A percentile compares a stretch with the other conserved stretches of the same genome.
These are phyloP conservation scores for Haplochromis burtoni DNA, from an alignment of 2,113 vertebrate genomes.

Conservation along the genomic window DNA sequence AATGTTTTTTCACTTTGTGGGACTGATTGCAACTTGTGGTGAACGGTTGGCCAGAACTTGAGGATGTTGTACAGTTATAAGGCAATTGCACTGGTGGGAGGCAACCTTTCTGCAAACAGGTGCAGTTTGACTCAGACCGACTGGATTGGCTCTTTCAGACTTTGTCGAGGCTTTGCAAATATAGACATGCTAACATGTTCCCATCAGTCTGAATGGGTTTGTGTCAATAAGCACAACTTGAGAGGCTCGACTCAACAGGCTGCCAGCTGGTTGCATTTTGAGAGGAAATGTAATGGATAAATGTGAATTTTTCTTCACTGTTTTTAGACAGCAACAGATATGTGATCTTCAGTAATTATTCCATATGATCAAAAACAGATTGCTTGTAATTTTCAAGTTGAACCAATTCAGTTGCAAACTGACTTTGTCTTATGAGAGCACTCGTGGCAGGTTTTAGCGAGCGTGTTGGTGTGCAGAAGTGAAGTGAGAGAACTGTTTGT, in stretches of 20 bases:
- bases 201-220: neutral
- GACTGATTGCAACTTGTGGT: neutral
- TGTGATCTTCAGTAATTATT: neutral
- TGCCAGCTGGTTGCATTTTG: neutral
- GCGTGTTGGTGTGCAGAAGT: neutral
- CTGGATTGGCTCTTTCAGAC: neutral
- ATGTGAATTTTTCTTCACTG: neutral
- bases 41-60: neutral
- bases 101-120: neutral
- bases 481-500: neutral
- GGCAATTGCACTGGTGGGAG: neutral
- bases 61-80: neutral
- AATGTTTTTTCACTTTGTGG: neutral
- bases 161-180: neutral
- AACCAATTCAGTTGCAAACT: neutral
- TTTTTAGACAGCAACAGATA: neutral
- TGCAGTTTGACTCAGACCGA: neutral
- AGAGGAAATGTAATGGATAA: neutral
- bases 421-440: neutral
- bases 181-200: neutral
- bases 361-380: fast-evolving
- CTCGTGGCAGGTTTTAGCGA: fast-evolving
- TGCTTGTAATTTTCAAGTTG: neutral
- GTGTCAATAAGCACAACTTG: neutral
- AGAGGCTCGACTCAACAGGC: neutral